Evolutionary conservation across 2,888 invertebrate genomes (phyloP).

Genomic region (Eumerus sabulonum): DNA sequence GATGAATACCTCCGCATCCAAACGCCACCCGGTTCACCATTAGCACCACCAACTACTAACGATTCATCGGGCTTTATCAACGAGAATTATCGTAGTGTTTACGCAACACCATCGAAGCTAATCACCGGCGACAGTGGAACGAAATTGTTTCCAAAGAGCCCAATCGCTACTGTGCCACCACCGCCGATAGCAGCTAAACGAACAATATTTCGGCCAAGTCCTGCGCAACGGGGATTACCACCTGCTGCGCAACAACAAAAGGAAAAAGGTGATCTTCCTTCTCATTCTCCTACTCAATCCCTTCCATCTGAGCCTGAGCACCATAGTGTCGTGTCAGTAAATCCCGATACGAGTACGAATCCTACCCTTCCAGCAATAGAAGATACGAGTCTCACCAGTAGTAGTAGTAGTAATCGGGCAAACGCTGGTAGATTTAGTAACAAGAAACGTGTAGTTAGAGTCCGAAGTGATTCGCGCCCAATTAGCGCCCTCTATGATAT

Average conservation of each 20-base stretch:
- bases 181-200: constrained; percentile 70
- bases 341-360: constrained; percentile 59
- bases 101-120: constrained; percentile 76
- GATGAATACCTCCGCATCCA: constrained; percentile 76
- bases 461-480: constrained; percentile 78
- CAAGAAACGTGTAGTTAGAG: constrained; percentile 76
- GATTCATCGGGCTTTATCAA: constrained; percentile 72
- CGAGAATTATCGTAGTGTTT: constrained; percentile 78
- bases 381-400: constrained; percentile 7
- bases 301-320: constrained; percentile 34
- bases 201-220: constrained; percentile 68
- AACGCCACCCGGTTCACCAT: constrained; percentile 72
- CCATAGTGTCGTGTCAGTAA: constrained; percentile 49
- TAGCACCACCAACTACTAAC: constrained; percentile 69
- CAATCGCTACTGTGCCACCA: constrained; percentile 73
- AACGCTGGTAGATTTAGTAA: constrained; percentile 75
- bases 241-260: constrained; percentile 33
- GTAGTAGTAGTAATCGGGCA: constrained; percentile 71
- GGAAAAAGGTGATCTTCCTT: constrained; percentile 51
- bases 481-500: constrained; percentile 78
- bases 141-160: constrained; percentile 75
- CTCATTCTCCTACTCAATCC: constrained; percentile 4
- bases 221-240: constrained; percentile 40
- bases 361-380: constrained; percentile 10
- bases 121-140: constrained; percentile 71